Evolutionary conservation across 53 echinoderm and acorn worm species (phyloP).

Genomic region (Astropecten irregularis): DNA sequence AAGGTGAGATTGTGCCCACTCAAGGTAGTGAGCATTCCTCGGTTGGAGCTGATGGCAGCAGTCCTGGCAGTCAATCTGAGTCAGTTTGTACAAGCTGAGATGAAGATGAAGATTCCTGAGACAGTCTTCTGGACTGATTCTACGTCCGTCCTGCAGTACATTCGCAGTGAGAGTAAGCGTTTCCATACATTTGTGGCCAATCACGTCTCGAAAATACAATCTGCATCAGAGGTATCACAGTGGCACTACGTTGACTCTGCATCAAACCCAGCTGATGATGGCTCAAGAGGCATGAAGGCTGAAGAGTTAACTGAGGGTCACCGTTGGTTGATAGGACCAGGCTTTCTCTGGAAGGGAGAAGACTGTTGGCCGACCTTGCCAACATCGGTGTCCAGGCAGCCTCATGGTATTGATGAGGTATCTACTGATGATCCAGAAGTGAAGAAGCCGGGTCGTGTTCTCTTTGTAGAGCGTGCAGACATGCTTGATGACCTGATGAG

Average conservation of each 20-base stretch:
- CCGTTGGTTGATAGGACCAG: constrained; percentile 63
- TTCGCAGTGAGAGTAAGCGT: constrained; percentile 52
- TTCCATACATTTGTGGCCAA: constrained; percentile 29
- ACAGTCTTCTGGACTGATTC: constrained; percentile 66
- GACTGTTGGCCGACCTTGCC: constrained; percentile 55
- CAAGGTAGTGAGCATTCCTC: constrained; percentile 43
- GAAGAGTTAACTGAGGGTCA: constrained; percentile 13
- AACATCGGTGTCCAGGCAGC: not conserved
- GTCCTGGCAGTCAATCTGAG: not conserved
- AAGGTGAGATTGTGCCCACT: constrained; percentile 48
- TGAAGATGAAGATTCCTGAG: constrained; percentile 3
- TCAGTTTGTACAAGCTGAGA: constrained; percentile 28
- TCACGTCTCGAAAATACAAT: constrained; percentile 20
- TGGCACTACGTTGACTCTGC: constrained; percentile 6
- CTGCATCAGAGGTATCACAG: constrained; percentile 9
- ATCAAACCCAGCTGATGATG: constrained; percentile 51
- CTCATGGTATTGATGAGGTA: not conserved
- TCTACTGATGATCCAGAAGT: constrained; percentile 49
- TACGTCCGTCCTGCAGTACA: constrained; percentile 54
- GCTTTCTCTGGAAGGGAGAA: constrained; percentile 58
- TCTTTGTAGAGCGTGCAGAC: not conserved
- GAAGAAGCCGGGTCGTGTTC: constrained; percentile 21
- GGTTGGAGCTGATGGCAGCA: constrained; percentile 46
- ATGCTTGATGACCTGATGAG: constrained; percentile 25
- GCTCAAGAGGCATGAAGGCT: constrained; percentile 31